Evolutionary conservation across 2,113 vertebrate species (phyloP).

Genomic region (Melanocharis versteri): DNA sequence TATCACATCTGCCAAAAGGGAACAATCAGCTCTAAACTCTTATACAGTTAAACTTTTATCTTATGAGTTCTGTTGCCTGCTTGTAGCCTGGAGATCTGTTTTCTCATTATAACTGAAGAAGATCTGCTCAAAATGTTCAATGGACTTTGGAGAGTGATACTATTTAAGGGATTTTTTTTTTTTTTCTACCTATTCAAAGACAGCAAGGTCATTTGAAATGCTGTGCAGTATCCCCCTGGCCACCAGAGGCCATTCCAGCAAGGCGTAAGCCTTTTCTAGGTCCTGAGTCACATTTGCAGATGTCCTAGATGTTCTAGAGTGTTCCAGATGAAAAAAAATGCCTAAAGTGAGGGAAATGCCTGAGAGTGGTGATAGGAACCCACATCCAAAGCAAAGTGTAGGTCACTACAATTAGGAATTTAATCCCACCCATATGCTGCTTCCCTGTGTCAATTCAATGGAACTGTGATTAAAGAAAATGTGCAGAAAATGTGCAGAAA

Average conservation of each 20-base stretch:
- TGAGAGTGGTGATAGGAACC: fast-evolving
- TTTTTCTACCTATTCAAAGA: not conserved
- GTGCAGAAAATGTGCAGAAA: too few relatives aligned
- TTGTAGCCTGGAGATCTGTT: not conserved
- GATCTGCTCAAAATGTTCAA: not conserved
- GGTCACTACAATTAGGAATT: not conserved
- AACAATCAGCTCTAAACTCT: not conserved
- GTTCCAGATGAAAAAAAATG: not conserved
- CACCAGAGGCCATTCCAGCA: not conserved
- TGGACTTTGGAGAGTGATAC: not conserved
- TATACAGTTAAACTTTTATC: not conserved
- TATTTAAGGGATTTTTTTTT: not conserved
- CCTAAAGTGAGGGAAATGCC: not conserved
- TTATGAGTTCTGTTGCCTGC: not conserved
- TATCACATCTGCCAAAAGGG: not conserved
- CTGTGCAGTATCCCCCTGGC: too few relatives aligned
- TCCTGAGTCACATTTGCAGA: not conserved
- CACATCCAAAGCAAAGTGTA: fast-evolving
- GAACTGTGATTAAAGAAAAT: not conserved
- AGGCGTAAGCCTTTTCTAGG: not conserved
- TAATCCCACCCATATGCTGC: not conserved
- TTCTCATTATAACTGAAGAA: not conserved
- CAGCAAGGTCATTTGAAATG: not conserved
- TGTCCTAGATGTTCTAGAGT: not conserved
- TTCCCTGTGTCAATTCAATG: not conserved